A percentile compares a stretch with the other conserved stretches of the same genome.
Conservation (phyloP, 2,113 vertebrate species). For the Cheirogaleus medius region DNA sequence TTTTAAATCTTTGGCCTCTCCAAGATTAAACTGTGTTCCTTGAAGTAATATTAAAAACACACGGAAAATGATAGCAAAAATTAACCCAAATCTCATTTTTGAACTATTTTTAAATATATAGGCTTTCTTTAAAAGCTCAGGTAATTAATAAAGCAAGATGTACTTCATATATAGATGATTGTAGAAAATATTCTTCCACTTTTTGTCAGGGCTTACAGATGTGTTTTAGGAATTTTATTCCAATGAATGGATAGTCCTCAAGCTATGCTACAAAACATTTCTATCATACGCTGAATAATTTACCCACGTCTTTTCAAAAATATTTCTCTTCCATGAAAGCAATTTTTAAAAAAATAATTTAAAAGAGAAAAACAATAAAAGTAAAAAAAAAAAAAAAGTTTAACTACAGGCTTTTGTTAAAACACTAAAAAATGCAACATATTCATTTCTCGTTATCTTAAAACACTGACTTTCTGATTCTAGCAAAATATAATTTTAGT, state of each 20-base stretch:
- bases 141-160: background rate
- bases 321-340: background rate
- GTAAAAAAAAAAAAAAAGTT: slow-evolving; percentile 18
- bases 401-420: slow-evolving; percentile 50
- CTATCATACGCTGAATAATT: slow-evolving; percentile 6
- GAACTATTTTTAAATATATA: background rate
- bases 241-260: background rate
- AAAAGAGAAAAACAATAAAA: slow-evolving; percentile 23
- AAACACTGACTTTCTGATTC: slow-evolving; percentile 67
- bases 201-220: background rate
- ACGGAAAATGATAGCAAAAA: slow-evolving; percentile 7
- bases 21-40: background rate
- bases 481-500: slow-evolving; percentile 71
- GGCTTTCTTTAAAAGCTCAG: slow-evolving; percentile 10
- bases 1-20: background rate
- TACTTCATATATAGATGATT: background rate
- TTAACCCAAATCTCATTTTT: background rate
- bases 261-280: background rate
- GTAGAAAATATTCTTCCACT: background rate
- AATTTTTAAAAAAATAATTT: slow-evolving; percentile 44
- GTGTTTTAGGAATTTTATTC: background rate
- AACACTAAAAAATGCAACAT: slow-evolving; percentile 1
- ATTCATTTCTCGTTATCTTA: slow-evolving; percentile 47
- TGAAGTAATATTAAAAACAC: background rate
- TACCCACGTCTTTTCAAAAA: background rate